A percentile compares a stretch with the other conserved stretches of the same genome.
These are phyloP conservation scores for Apodemus speciosus DNA, from an alignment of 2,113 vertebrate species.

Conservation along the genomic window DNA sequence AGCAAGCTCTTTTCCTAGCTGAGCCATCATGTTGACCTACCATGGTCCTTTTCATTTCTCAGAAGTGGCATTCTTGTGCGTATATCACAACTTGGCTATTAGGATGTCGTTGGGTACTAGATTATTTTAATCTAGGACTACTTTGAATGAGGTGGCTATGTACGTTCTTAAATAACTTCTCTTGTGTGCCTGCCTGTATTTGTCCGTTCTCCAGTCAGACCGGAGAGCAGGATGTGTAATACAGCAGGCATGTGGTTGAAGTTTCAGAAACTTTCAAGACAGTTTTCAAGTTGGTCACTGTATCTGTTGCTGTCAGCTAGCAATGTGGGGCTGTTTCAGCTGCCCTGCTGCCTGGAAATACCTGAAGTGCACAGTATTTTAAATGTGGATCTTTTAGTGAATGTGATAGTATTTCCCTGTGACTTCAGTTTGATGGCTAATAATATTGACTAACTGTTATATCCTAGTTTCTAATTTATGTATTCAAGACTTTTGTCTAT, in stretches of 20 bases:
- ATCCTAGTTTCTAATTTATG: not conserved
- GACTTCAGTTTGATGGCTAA: constrained; percentile 8
- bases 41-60: not conserved
- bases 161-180: not conserved
- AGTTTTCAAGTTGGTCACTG: not conserved
- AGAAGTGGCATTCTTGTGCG: not conserved
- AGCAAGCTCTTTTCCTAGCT: not conserved
- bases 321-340: not conserved
- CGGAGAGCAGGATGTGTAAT: not conserved
- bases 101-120: not conserved
- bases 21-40: not conserved
- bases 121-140: not conserved
- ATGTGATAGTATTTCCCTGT: not conserved
- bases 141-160: not conserved
- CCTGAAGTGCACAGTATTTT: not conserved
- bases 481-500: constrained; percentile 4
- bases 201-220: not conserved
- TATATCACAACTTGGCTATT: not conserved
- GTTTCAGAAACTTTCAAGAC: not conserved
- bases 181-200: not conserved
- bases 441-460: not conserved
- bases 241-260: not conserved
- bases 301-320: not conserved
- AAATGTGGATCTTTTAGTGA: not conserved
- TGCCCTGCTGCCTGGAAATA: not conserved